phyloP scores from a whole-genome alignment of 2,113 vertebrate species.

The Ivindomyrus marchei region DNA sequence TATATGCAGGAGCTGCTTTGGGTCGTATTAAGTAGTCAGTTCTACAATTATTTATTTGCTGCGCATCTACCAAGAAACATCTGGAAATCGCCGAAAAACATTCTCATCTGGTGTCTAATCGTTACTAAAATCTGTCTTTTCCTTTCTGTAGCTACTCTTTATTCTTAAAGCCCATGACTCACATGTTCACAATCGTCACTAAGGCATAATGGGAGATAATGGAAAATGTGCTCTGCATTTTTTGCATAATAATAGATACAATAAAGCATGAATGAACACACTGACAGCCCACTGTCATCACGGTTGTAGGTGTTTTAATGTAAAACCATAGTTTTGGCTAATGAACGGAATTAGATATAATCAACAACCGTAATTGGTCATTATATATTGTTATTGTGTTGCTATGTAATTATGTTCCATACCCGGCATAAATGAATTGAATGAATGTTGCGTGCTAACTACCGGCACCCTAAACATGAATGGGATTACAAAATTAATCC shows the following conservation, averaged over 20 bases:
- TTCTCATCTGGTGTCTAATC: neutral
- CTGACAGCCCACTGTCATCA: neutral
- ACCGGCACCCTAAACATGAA: conserved; percentile 9
- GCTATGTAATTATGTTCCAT: conserved; percentile 11
- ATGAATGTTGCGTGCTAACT: conserved; percentile 9
- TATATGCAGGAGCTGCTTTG: neutral
- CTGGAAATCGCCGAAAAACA: neutral
- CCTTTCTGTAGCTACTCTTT: neutral
- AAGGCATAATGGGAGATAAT: neutral
- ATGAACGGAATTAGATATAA: conserved; percentile 2
- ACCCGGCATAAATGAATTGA: conserved; percentile 12
- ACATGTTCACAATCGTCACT: neutral
- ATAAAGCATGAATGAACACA: conserved; percentile 7
- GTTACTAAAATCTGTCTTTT: neutral
- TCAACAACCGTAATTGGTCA: conserved; percentile 10
- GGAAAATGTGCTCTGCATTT: neutral
- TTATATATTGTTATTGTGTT: conserved; percentile 7
- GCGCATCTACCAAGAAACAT: neutral
- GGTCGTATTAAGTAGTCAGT: neutral
- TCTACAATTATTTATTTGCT: neutral
- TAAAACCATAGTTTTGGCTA: neutral
- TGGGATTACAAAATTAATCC: conserved; percentile 11
- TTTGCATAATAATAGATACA: neutral
- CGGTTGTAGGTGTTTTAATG: neutral
- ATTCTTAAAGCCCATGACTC: neutral